Percentiles rank a stretch among this genome's conserved stretches.
Conservation (phyloP, 2,888 invertebrate genomes). For the Drosophila hamatofila region DNA sequence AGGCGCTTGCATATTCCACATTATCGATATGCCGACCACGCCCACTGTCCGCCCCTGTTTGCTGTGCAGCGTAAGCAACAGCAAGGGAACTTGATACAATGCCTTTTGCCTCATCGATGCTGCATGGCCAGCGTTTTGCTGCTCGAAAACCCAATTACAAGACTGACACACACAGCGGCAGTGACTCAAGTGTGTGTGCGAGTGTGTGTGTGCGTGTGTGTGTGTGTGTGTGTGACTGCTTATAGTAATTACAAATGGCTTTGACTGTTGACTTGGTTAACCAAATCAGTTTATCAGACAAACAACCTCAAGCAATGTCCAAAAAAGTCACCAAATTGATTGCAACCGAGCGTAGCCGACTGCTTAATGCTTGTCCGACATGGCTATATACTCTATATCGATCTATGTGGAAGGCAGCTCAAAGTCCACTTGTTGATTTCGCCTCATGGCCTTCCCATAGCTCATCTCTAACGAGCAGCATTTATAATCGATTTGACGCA, state of each 20-base stretch:
- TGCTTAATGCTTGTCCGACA: neutral
- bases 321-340: neutral
- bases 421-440: neutral
- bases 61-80: conserved; percentile 1
- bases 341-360: neutral
- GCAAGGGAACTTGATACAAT: conserved; percentile 37
- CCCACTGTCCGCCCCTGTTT: neutral
- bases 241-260: conserved; percentile 52
- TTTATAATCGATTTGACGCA: neutral
- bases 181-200: neutral
- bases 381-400: neutral
- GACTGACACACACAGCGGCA: conserved; percentile 59
- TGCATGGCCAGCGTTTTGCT: conserved; percentile 25
- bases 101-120: conserved; percentile 1
- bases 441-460: neutral
- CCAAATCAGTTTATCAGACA: conserved; percentile 36
- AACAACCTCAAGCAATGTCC: conserved; percentile 13
- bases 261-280: conserved; percentile 38
- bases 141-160: conserved; percentile 70
- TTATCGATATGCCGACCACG: neutral
- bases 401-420: neutral
- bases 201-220: neutral
- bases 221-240: conserved; percentile 17
- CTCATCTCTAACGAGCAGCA: conserved; percentile 5
- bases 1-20: conserved; percentile 21